Evolutionary conservation across 1,140 invertebrate genomes (phyloP), one percentile per base, ranked within the genome.

Genomic region (Calephelis virginiensis): DNA sequence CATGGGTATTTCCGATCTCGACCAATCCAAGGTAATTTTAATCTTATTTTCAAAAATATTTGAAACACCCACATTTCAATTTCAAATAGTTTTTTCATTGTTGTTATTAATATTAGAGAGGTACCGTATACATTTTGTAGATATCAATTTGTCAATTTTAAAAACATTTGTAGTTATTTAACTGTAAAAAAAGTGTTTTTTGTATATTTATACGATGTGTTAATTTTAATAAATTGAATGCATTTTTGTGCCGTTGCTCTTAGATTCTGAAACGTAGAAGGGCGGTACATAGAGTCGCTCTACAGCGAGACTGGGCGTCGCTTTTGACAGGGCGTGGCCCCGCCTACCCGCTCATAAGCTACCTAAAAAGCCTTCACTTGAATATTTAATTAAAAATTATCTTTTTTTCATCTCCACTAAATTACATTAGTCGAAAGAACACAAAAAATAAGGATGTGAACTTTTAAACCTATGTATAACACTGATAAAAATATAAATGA

Each of bases 301-400:
- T 80, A 77, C 65, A 89, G 85, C 78, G 78, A 14, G 8, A 50
- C 73, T 84, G 85, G 86, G 86, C 85, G 86, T 85, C 86, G 80
- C 86, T 86, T 43, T 76, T 72, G 75, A 87, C 80, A 72, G 75
- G 80, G 83, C 84, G 77, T 73, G 69, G 71, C 68, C 67, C 67
- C 83, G 80, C 82, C 82, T 76, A 76, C 76, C 62, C 80, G 68
- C 77, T 80, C 66, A 80, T 80, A 72, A 79, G 74, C 65, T 71
- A 65, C 70, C 53, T 69, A 63, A 50, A 61, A 14, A 65, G 63
- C 68, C 60, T 66, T 66, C 63, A 28, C 14, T 38, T 45, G 38
- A 40, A 37, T 56, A 13, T 40, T 64, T 64, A 64, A 64, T 64
- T 53, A 64, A 64, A 53, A 64, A 50, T 64, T 50, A 38, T 64